Evolutionary conservation across 1,140 invertebrate species (phyloP).

Genomic region (Drosophila bipectinata): DNA sequence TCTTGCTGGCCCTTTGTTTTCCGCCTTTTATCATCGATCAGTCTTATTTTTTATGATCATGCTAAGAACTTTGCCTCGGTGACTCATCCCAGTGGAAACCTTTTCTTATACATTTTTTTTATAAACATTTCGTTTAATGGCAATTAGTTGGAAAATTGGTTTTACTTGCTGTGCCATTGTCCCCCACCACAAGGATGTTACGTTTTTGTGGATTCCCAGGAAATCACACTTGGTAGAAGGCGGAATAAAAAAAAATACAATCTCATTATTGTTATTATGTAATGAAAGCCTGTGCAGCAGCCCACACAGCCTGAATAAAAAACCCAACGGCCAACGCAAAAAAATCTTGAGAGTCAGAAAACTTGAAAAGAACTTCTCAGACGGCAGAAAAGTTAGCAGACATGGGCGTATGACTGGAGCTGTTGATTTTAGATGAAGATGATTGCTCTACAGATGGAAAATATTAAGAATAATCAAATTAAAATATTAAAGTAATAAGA

Average conservation of each 20-base stretch:
- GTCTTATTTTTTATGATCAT: constrained; percentile 76
- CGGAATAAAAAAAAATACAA: constrained; percentile 31
- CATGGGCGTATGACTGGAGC: constrained; percentile 36
- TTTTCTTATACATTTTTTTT: constrained; percentile 27
- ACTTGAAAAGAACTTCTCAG: constrained; percentile 38
- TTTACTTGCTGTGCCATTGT: constrained; percentile 39
- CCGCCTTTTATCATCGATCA: constrained; percentile 71
- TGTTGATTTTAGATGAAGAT: constrained; percentile 29
- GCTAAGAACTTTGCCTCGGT: constrained; percentile 62
- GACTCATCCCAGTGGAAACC: constrained; percentile 22
- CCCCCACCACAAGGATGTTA: constrained; percentile 22
- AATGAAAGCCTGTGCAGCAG: constrained; percentile 43
- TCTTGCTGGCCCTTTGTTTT: constrained; percentile 5
- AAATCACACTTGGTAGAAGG: constrained; percentile 45
- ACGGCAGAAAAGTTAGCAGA: constrained; percentile 9
- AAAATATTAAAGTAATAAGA: neutral
- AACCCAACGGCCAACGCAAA: constrained; percentile 48
- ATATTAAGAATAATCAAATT: neutral
- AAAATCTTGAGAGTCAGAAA: constrained; percentile 8
- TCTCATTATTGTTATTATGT: constrained; percentile 54
- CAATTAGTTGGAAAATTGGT: constrained; percentile 76
- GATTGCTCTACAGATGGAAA: constrained; percentile 15
- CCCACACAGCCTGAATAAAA: constrained; percentile 31
- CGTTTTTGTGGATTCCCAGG: constrained; percentile 19
- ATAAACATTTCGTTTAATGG: constrained; percentile 53